A percentile compares a stretch with the other conserved stretches of the same genome.
Evolutionary conservation across 2,797 vertebrate genomes (phyloP).

Genomic region (Arctocebus calabarensis): DNA sequence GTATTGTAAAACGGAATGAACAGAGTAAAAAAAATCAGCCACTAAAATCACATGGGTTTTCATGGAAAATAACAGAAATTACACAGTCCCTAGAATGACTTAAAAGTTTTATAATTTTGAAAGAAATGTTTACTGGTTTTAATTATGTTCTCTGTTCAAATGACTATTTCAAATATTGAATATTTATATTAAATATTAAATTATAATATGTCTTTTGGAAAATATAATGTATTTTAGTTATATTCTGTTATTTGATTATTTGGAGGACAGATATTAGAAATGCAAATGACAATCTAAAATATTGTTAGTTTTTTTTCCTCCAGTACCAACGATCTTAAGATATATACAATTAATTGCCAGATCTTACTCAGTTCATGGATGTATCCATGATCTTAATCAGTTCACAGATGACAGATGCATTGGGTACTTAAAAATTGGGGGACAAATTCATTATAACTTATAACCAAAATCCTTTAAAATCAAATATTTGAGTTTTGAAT

Average conservation of each 20-base stretch:
- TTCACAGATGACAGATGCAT: background rate
- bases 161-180: background rate
- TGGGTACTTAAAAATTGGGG: background rate
- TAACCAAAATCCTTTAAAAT: background rate
- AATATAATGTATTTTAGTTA: background rate
- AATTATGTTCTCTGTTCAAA: background rate
- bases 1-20: background rate
- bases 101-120: background rate
- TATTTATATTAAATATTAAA: background rate
- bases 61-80: background rate
- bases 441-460: background rate
- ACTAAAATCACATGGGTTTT: background rate
- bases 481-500: background rate
- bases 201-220: background rate
- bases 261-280: background rate
- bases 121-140: conserved; percentile 1
- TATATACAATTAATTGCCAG: background rate
- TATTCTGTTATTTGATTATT: background rate
- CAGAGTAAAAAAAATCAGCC: background rate
- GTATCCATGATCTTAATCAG: background rate
- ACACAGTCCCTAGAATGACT: background rate
- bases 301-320: background rate
- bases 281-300: background rate
- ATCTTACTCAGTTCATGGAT: background rate
- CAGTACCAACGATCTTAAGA: background rate